A percentile compares a stretch with the other conserved stretches of the same genome.
Conservation (phyloP, 2,113 vertebrate genomes). For the Cnemophilus loriae region DNA sequence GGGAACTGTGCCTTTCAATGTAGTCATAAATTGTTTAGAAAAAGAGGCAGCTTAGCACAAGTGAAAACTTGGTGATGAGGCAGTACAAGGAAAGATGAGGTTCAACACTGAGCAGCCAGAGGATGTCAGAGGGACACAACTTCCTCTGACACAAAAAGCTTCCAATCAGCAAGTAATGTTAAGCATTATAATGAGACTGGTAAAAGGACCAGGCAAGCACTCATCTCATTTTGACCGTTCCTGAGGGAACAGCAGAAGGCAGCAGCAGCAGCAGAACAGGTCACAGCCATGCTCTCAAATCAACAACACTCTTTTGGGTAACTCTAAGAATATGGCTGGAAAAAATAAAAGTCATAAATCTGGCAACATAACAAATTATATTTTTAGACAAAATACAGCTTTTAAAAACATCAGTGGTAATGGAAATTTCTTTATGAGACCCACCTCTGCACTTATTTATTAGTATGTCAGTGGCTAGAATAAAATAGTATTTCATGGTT, state of each 20-base stretch:
- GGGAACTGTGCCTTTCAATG: background rate
- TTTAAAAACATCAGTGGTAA: background rate
- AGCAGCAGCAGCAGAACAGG: background rate
- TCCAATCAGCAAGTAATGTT: background rate
- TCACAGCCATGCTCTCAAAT: background rate
- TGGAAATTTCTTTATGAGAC: constrained; percentile 32
- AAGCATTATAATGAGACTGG: background rate
- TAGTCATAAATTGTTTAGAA: background rate
- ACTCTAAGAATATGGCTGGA: background rate
- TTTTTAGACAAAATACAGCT: constrained; percentile 16
- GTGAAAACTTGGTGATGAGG: background rate
- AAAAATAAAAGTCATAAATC: background rate
- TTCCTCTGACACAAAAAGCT: background rate
- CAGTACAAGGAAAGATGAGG: background rate
- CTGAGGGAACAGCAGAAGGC: background rate
- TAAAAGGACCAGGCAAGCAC: background rate
- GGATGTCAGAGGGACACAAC: background rate
- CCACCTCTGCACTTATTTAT: background rate
- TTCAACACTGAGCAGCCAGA: background rate
- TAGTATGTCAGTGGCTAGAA: background rate
- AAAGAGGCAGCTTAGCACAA: background rate
- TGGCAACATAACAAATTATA: background rate
- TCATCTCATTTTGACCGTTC: background rate
- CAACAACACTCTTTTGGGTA: background rate
- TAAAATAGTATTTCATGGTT: background rate